These are phyloP conservation scores for Batillaria attramentaria DNA, from an alignment of 1,140 invertebrate species.

Conservation along the genomic window DNA sequence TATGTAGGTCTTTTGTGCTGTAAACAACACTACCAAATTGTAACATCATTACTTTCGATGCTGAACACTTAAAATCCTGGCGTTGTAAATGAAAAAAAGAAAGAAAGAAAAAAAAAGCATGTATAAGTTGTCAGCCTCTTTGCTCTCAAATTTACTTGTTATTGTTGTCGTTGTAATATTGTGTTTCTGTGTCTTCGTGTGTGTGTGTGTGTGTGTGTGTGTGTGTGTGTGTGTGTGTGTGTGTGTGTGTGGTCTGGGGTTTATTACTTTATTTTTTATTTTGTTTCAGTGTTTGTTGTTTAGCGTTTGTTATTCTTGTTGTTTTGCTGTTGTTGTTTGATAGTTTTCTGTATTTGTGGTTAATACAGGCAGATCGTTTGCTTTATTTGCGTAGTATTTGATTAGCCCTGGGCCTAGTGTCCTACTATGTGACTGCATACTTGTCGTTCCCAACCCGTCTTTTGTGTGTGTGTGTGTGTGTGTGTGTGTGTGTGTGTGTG, in stretches of 20 bases:
- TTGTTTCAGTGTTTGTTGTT: background rate
- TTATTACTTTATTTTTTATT: background rate
- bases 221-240: conserved; percentile 5
- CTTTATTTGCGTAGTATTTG: background rate
- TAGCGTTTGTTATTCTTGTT: background rate
- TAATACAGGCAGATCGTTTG: background rate
- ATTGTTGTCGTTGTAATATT: too few relatives aligned
- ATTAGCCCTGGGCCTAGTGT: background rate
- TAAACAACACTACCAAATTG: too few relatives aligned
- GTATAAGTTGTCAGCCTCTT: too few relatives aligned
- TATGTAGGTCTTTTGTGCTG: too few relatives aligned
- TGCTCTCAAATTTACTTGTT: too few relatives aligned
- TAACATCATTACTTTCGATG: too few relatives aligned
- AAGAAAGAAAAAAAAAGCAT: too few relatives aligned
- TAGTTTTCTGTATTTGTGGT: background rate
- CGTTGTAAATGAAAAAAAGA: too few relatives aligned
- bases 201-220: background rate
- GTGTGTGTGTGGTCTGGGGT: background rate
- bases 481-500: conserved; percentile 12
- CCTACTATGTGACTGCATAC: background rate
- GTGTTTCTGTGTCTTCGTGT: too few relatives aligned
- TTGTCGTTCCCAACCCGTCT: background rate
- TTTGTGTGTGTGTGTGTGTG: background rate
- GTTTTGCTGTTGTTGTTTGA: background rate
- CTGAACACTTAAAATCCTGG: too few relatives aligned